A percentile compares a stretch with the other conserved stretches of the same genome.
These are phyloP conservation scores for Alexandromys fortis DNA, from an alignment of 2,113 vertebrate species.

Conservation along the genomic window DNA sequence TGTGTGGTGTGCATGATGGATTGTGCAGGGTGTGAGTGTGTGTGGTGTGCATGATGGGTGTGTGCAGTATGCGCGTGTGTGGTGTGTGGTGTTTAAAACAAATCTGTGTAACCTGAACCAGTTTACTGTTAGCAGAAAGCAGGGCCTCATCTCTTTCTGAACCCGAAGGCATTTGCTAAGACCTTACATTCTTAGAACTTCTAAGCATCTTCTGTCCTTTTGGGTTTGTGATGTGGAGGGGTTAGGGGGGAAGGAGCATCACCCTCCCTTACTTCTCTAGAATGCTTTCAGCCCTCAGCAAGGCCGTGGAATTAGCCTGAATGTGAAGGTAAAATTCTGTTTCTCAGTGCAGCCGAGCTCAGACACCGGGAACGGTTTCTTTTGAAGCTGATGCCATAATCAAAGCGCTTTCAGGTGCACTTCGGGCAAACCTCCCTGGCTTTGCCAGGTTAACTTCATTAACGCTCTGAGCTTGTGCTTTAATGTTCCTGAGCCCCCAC, in stretches of 20 bases:
- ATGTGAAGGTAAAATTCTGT: slow-evolving; percentile 84
- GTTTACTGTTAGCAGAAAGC: slow-evolving; percentile 28
- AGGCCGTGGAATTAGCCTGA: slow-evolving; percentile 82
- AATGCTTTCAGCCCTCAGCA: slow-evolving; percentile 80
- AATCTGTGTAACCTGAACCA: slow-evolving; percentile 71
- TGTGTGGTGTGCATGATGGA: not conserved
- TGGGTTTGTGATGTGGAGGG: fast-evolving
- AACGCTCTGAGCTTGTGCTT: slow-evolving; percentile 84
- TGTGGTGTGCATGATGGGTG: too few relatives aligned
- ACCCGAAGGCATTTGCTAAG: fast-evolving
- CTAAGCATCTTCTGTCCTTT: slow-evolving; percentile 23
- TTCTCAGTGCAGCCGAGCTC: slow-evolving; percentile 81
- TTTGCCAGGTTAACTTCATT: slow-evolving; percentile 89
- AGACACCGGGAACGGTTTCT: slow-evolving; percentile 83
- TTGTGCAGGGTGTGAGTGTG: not conserved
- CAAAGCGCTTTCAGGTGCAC: slow-evolving; percentile 85
- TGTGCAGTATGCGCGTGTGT: too few relatives aligned
- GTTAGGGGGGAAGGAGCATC: not conserved
- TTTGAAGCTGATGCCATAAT: slow-evolving; percentile 85
- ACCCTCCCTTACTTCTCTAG: slow-evolving; percentile 45
- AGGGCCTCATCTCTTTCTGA: not conserved
- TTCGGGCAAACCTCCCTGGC: slow-evolving; percentile 80
- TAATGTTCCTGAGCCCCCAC: slow-evolving; percentile 82
- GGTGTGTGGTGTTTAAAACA: not conserved
- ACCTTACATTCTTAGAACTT: not conserved